These are phyloP conservation scores for Phoenoteleia sp. DNA, from an alignment of 2,888 invertebrate genomes.

Conservation along the genomic window DNA sequence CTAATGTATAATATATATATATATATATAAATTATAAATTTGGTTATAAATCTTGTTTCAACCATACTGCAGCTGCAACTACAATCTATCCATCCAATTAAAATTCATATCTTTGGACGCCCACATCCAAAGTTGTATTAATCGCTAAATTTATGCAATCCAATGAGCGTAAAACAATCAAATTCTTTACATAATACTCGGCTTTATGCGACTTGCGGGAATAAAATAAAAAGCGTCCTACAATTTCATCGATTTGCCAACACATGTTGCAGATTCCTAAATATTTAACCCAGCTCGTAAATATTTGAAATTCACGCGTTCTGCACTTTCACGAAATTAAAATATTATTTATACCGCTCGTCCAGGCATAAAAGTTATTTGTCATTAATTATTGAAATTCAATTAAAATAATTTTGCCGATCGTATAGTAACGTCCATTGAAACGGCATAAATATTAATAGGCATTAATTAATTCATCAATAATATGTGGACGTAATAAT, in stretches of 20 bases:
- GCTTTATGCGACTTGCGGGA: not conserved
- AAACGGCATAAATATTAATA: conserved; percentile 17
- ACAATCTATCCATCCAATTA: no score
- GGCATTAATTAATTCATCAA: conserved; percentile 16
- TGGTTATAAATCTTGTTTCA: no score
- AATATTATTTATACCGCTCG: not conserved
- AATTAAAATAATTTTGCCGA: not conserved
- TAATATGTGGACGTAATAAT: not conserved
- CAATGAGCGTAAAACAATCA: not conserved
- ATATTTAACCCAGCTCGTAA: conserved; percentile 1
- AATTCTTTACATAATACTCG: not conserved
- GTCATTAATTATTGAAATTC: not conserved
- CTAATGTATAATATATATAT: no score
- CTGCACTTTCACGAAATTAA: not conserved
- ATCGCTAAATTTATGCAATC: conserved; percentile 1
- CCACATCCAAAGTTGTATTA: no score
- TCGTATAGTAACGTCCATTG: not conserved
- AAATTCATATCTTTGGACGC: no score
- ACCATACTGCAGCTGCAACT: no score
- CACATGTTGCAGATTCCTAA: not conserved
- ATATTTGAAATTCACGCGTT: not conserved
- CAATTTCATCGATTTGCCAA: not conserved
- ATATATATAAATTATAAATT: no score
- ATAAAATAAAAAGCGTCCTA: not conserved
- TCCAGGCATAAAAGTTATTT: not conserved